Base-by-base conservation (phyloP, 23 tunicate genomes). In the Diplosoma virens region DNA sequence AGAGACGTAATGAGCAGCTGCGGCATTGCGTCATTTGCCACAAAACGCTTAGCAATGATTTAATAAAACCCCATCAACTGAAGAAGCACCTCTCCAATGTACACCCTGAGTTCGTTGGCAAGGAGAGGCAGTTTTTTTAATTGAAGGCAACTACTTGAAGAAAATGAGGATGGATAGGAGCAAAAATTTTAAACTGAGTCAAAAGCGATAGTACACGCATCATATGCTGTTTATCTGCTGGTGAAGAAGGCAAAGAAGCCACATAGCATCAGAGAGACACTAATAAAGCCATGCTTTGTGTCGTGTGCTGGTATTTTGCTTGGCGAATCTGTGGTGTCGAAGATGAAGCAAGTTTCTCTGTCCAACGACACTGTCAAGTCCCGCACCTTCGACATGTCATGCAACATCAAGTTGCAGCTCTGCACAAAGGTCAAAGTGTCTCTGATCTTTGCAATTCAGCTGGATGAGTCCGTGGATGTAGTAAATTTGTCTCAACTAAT, bases 131-230 rank as follows among this genome's bases (percentile, higher is more conserved):
- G 63, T 56, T 56, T 56, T 56, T 41, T 41, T 9, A 41, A 41
- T 41, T 41, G 50, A 41, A 41, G 50, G 50, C 25, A n/a, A n/a
- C n/a, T 56, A 56, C 25, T 56, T 56, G 63, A 56, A 56, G 63
- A 20, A 56, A 56, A 56, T 56, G 63, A 56, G 63, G 25, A 56
- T 56, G 25, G 63, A 56, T 20, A 22, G 20, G 24, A 20, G 63
- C 24, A 25, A 56, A 56, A 56, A 56, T 16, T 56, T 56, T 25
- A 56, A 56, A 11, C 63, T 16, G 63, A 56, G 63, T 56, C 25
- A 25, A 56, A 56, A 56, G 21, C 63, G 63, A 20, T 56, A 56
- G 63, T 56, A 56, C 63, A 56, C 63, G 63, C 63, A 56, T 56
- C 63, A 20, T 56, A 56, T 56, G 21, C 63, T 56, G 63, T 56